Evolutionary conservation across 2,888 invertebrate species (phyloP).

Genomic region (Masnerella sp.): DNA sequence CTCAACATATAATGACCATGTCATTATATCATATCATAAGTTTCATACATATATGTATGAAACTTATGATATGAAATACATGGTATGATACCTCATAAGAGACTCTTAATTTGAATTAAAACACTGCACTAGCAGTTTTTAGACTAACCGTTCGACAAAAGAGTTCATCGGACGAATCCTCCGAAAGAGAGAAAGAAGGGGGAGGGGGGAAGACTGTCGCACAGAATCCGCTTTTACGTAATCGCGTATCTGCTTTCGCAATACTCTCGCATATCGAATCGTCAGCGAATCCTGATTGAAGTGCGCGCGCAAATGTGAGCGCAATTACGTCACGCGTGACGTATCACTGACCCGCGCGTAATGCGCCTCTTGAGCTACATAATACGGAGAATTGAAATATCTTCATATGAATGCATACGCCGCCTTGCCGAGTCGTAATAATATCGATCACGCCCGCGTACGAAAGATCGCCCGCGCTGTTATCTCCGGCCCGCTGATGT

Average conservation of each 20-base stretch:
- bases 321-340: constrained; percentile 67
- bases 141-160: no score
- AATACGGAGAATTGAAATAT: constrained; percentile 56
- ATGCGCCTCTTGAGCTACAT: constrained; percentile 53
- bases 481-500: constrained; percentile 27
- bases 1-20: no score
- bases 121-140: no score
- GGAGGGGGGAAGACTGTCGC: constrained; percentile 61
- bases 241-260: constrained; percentile 59
- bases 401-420: constrained; percentile 42
- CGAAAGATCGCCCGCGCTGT: constrained; percentile 16
- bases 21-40: no score
- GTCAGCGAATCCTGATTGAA: constrained; percentile 63
- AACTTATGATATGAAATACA: no score
- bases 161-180: constrained; percentile 51
- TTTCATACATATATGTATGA: no score
- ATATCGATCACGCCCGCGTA: constrained; percentile 37
- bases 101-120: no score
- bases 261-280: constrained; percentile 62
- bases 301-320: constrained; percentile 62
- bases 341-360: constrained; percentile 60
- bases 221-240: constrained; percentile 59
- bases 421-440: constrained; percentile 38
- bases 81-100: no score
- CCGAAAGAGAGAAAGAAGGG: neutral